Base-by-base conservation (phyloP, 2,888 invertebrate species). In the Plagiodera versicolora region DNA sequence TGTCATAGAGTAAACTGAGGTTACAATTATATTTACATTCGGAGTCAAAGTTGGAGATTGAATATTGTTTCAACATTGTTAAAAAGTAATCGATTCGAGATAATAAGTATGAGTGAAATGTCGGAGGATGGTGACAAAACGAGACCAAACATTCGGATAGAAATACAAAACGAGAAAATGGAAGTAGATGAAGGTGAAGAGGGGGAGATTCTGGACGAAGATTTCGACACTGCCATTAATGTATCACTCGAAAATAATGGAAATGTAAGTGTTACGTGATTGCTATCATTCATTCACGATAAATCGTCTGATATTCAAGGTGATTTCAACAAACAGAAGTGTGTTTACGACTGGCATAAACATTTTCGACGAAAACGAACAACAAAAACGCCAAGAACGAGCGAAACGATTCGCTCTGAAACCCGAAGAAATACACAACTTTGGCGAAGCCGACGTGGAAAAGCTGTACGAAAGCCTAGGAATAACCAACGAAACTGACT, bases 361-460 rank as follows among this genome's bases (percentile, higher is more conserved):
- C 66, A 80, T 83, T 60, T 83, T 84, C 53, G 80, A 81, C 53
- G 78, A 81, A 64, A 79, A 84, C 68, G 83, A 82, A 60, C 80
- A 82, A 68, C 77, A 79, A 30, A 85, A 85, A 71, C 79, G 83
- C 64, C 79, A 82, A 68, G 84, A 84, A 67, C 76, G 86, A 67
- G 86, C 86, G 0, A 83, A 83, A 68, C 79, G 86, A 46, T 87
- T 87, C 78, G 84, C 84, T 8, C 70, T 86, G 44, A 80, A 78
- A 57, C 77, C 79, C 0, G 76, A 79, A 2, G 81, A 83, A 70
- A 70, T 75, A 8, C 78, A 78, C 60, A 76, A 72, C 11, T 74
- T 81, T 49, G 77, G 78, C 0, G 80, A 82, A 49, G 76, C 82
- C 50, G 81, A 85, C 65, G 64, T 79, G 17, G 72, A 74, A 65